phyloP scores from a whole-genome alignment of 2,113 vertebrate species.

The Phalacrocorax aristotelis region DNA sequence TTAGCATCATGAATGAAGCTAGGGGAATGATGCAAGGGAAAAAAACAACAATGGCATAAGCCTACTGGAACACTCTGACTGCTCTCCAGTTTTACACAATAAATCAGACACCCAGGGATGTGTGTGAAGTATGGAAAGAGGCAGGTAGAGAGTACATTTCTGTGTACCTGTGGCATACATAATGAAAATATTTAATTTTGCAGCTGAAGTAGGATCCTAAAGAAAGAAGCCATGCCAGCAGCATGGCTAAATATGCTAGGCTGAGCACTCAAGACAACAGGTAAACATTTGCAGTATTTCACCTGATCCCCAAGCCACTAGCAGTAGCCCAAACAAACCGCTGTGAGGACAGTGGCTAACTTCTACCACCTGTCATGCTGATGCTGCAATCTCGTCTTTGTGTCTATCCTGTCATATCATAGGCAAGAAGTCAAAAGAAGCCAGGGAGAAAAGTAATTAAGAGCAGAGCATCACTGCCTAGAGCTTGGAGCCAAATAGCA shows the following conservation, averaged over 20 bases:
- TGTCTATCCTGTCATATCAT: background rate
- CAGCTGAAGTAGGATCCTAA: background rate
- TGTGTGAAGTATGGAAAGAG: background rate
- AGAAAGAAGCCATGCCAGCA: background rate
- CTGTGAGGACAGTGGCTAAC: background rate
- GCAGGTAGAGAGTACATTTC: background rate
- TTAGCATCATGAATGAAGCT: background rate
- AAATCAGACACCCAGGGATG: background rate
- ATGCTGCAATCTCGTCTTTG: background rate
- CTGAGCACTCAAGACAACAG: background rate
- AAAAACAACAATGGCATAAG: background rate
- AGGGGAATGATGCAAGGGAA: background rate
- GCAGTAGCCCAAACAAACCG: background rate
- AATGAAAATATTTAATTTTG: background rate
- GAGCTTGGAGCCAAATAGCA: background rate
- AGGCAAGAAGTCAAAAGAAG: background rate
- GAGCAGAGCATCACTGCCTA: background rate
- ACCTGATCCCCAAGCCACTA: background rate
- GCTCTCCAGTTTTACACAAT: background rate
- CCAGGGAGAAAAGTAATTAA: background rate
- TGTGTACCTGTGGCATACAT: background rate
- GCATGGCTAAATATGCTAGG: background rate
- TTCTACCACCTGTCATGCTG: background rate
- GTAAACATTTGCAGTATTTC: background rate
- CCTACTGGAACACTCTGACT: background rate